Conservation (phyloP, 2,888 invertebrate genomes). For the Caenorhabditis sp. region DNA sequence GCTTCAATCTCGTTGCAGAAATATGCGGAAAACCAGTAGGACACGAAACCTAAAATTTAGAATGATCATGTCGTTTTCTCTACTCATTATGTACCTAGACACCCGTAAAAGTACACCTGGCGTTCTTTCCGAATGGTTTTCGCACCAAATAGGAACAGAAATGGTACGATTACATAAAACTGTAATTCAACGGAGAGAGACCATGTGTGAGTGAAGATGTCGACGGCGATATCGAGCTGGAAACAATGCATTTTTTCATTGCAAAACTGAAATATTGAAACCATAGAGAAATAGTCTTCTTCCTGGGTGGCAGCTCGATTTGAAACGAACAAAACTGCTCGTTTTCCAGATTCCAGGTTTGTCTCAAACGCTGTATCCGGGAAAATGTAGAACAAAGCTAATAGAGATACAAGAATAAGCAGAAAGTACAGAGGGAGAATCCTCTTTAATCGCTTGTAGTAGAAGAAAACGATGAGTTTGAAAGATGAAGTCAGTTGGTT, state of each 20-base stretch:
- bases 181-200: constrained; percentile 46
- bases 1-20: constrained; percentile 12
- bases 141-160: not conserved
- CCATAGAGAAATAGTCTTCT: constrained; percentile 45
- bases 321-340: constrained; percentile 36
- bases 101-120: not conserved
- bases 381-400: constrained; percentile 12
- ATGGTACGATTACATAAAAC: constrained; percentile 31
- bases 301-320: constrained; percentile 27
- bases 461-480: not conserved
- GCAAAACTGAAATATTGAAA: too few species aligned
- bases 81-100: not conserved
- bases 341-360: not conserved
- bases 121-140: not conserved
- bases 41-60: constrained; percentile 4
- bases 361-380: constrained; percentile 48
- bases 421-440: constrained; percentile 45
- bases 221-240: constrained; percentile 39
- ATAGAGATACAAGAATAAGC: constrained; percentile 5
- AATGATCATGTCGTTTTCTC: too few species aligned
- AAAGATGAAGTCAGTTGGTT: not conserved
- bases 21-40: constrained; percentile 3
- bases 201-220: constrained; percentile 55
- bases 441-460: not conserved
- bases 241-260: too few species aligned